Percentiles rank a stretch among this genome's conserved stretches.
Evolutionary conservation across 2,797 vertebrate genomes (phyloP).

Genomic region (Diplodus sargus): DNA sequence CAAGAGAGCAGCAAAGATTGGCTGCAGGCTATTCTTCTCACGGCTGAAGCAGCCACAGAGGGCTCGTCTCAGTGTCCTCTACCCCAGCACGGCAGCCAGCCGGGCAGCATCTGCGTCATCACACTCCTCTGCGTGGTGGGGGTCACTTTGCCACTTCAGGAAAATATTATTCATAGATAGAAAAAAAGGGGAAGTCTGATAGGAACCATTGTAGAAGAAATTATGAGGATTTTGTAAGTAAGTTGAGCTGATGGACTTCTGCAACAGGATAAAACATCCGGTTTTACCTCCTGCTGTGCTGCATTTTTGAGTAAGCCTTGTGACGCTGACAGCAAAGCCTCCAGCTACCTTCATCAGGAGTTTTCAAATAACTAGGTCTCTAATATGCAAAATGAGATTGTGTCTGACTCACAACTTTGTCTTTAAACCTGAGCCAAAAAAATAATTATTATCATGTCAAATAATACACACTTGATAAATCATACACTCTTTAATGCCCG

Average conservation of each 20-base stretch:
- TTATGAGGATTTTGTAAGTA: constrained; percentile 39
- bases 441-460: not conserved
- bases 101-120: constrained; percentile 75
- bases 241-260: constrained; percentile 34
- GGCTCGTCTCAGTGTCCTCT: constrained; percentile 68
- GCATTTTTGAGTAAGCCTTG: constrained; percentile 24
- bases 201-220: constrained; percentile 28
- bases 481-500: not conserved
- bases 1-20: constrained; percentile 42
- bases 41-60: constrained; percentile 64
- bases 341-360: constrained; percentile 42
- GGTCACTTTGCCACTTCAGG: constrained; percentile 66
- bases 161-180: constrained; percentile 47
- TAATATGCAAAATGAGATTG: constrained; percentile 18
- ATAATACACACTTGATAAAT: not conserved
- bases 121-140: constrained; percentile 57
- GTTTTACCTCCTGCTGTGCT: constrained; percentile 26
- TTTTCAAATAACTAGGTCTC: constrained; percentile 42
- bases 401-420: constrained; percentile 25
- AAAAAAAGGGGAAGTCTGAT: constrained; percentile 26
- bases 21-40: constrained; percentile 76
- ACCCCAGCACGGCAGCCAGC: constrained; percentile 59
- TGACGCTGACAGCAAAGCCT: constrained; percentile 52
- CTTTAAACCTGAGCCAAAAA: constrained; percentile 41
- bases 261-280: constrained; percentile 27